Percentiles rank a stretch among this genome's conserved stretches.
Evolutionary conservation across 2,888 invertebrate species (phyloP).

Genomic region (Eupithecia tripunctaria): DNA sequence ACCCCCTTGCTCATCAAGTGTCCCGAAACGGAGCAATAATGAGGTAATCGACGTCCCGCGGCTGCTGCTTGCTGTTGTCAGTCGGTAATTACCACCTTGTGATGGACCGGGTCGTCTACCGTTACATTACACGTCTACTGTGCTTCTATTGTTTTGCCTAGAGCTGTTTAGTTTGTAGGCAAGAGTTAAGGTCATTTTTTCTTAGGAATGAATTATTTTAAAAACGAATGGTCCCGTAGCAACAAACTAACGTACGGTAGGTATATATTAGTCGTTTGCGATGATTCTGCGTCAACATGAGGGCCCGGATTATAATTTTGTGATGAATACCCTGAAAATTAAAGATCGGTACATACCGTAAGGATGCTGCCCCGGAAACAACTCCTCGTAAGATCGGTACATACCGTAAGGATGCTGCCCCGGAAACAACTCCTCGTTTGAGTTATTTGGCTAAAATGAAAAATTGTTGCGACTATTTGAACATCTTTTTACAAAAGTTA

Average conservation of each 20-base stretch:
- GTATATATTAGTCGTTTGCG: not conserved
- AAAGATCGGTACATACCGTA: no score
- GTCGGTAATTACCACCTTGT: slow-evolving; percentile 28
- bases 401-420: no score
- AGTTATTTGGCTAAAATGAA: not conserved
- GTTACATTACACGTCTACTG: slow-evolving; percentile 22
- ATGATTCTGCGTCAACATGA: not conserved
- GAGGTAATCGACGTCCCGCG: slow-evolving; percentile 29
- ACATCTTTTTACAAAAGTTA: not conserved
- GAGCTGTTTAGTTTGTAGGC: not conserved
- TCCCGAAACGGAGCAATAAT: slow-evolving; percentile 16
- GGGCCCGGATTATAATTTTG: not conserved
- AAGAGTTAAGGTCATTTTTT: not conserved
- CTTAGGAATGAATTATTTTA: not conserved
- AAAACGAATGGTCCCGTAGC: not conserved
- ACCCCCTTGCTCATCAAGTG: not conserved
- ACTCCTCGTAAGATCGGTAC: no score
- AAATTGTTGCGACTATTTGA: not conserved
- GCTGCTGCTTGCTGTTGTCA: slow-evolving; percentile 14
- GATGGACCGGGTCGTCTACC: slow-evolving; percentile 20
- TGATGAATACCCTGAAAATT: not conserved
- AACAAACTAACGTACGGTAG: not conserved
- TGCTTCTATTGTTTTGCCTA: not conserved
- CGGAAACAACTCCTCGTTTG: not conserved
- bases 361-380: not conserved